A percentile compares a stretch with the other conserved stretches of the same genome.
phyloP scores from a whole-genome alignment of 92 coral and sea anemone genomes.

The Ricordea florida region DNA sequence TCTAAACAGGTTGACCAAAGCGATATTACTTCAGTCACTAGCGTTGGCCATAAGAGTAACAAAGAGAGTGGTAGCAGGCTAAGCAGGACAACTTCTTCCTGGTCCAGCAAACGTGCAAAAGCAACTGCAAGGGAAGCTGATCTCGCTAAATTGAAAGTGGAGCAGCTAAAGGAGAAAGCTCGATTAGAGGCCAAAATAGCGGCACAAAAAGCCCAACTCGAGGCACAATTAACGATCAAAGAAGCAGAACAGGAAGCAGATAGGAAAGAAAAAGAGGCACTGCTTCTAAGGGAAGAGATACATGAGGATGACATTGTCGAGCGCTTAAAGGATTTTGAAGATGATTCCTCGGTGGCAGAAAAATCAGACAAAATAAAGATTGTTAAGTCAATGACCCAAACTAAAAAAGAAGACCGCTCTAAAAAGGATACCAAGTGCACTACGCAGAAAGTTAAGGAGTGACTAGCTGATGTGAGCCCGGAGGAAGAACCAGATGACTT shows the following conservation, averaged over 20 bases:
- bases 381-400: neutral
- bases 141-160: neutral
- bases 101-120: neutral
- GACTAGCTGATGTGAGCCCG: neutral
- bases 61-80: neutral
- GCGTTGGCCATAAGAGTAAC: neutral
- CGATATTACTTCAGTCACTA: neutral
- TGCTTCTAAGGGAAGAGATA: neutral
- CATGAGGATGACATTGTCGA: neutral
- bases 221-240: neutral
- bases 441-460: neutral
- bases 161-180: neutral
- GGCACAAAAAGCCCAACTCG: neutral
- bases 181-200: neutral
- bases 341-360: neutral
- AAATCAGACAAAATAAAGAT: neutral
- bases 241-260: neutral
- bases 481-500: neutral
- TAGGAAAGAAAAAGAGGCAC: conserved; percentile 8
- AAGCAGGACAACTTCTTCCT: neutral
- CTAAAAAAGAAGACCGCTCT: neutral
- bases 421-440: neutral
- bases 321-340: neutral
- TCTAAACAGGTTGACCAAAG: neutral
- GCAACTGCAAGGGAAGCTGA: conserved; percentile 7